These are phyloP conservation scores for Bembecia ichneumoniformis DNA, from an alignment of 2,888 invertebrate species.

Conservation along the genomic window DNA sequence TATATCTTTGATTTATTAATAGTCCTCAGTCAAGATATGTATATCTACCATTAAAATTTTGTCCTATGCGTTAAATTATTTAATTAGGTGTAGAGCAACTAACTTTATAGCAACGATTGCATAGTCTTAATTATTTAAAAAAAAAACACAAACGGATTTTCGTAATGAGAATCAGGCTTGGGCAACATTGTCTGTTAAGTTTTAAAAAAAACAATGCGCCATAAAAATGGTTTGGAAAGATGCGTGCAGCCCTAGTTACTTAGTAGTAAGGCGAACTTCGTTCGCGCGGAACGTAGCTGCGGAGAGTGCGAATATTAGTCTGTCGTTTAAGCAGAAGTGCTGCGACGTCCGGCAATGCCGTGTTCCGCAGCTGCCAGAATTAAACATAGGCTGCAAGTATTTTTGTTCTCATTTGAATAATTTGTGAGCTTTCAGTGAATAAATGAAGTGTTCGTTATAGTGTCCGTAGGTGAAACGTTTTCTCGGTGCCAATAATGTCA, in stretches of 20 bases:
- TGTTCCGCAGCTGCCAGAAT: slow-evolving; percentile 48
- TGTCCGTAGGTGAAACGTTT: too few relatives aligned
- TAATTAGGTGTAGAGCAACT: too few relatives aligned
- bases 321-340: slow-evolving; percentile 9
- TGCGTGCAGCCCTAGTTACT: slow-evolving; percentile 59
- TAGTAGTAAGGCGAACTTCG: slow-evolving; percentile 30
- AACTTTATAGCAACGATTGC: neutral
- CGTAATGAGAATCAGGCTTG: slow-evolving; percentile 37
- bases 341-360: slow-evolving; percentile 53
- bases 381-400: slow-evolving; percentile 64
- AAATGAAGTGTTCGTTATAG: too few relatives aligned
- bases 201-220: slow-evolving; percentile 48
- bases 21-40: too few relatives aligned
- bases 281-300: slow-evolving; percentile 44
- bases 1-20: too few relatives aligned
- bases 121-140: slow-evolving; percentile 1
- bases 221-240: slow-evolving; percentile 47
- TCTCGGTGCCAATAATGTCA: too few relatives aligned
- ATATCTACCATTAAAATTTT: too few relatives aligned
- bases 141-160: slow-evolving; percentile 31
- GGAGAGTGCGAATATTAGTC: slow-evolving; percentile 17
- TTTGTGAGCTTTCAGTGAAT: too few relatives aligned
- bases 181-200: slow-evolving; percentile 31
- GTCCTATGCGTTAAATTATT: neutral
- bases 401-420: too few relatives aligned